A percentile compares a stretch with the other conserved stretches of the same genome.
Conservation (phyloP, 1,140 invertebrate species). For the Heliconius eleuchia region DNA sequence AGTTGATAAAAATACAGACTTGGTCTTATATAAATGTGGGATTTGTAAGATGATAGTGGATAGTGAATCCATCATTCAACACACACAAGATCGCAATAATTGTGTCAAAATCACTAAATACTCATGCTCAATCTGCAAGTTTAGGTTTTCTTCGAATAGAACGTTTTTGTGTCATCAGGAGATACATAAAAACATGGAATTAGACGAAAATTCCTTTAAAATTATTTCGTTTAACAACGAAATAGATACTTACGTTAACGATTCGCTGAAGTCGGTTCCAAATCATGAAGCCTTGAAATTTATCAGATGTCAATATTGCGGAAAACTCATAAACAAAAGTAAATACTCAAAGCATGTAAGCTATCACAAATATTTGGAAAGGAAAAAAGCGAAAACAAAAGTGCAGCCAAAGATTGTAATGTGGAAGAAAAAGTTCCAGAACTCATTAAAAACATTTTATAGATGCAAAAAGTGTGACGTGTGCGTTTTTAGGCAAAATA, state of each 20-base stretch:
- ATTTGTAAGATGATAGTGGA: slow-evolving; percentile 38
- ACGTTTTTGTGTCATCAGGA: slow-evolving; percentile 20
- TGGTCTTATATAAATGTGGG: slow-evolving; percentile 41
- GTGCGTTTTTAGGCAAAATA: slow-evolving; percentile 13
- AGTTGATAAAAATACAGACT: slow-evolving; percentile 34
- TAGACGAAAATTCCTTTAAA: slow-evolving; percentile 26
- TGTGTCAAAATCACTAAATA: slow-evolving; percentile 26
- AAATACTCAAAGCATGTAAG: slow-evolving; percentile 38
- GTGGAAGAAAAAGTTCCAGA: slow-evolving; percentile 5
- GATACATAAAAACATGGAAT: slow-evolving; percentile 24
- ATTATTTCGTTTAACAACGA: slow-evolving; percentile 37
- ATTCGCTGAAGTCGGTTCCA: slow-evolving; percentile 19
- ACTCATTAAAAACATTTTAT: slow-evolving; percentile 24
- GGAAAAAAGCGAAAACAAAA: slow-evolving; percentile 11
- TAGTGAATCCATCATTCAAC: slow-evolving; percentile 27
- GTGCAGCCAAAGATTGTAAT: slow-evolving; percentile 16
- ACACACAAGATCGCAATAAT: slow-evolving; percentile 24
- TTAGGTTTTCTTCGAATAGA: slow-evolving; percentile 28
- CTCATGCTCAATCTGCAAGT: slow-evolving; percentile 31
- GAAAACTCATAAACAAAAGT: slow-evolving; percentile 39
- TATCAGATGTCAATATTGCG: slow-evolving; percentile 44
- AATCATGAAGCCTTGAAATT: slow-evolving; percentile 44
- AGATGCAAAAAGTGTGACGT: slow-evolving; percentile 32
- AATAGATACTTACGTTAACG: slow-evolving; percentile 33
- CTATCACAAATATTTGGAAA: slow-evolving; percentile 21